Evolutionary conservation across 1,140 invertebrate genomes (phyloP).

Genomic region (Drosophila gunungcola): DNA sequence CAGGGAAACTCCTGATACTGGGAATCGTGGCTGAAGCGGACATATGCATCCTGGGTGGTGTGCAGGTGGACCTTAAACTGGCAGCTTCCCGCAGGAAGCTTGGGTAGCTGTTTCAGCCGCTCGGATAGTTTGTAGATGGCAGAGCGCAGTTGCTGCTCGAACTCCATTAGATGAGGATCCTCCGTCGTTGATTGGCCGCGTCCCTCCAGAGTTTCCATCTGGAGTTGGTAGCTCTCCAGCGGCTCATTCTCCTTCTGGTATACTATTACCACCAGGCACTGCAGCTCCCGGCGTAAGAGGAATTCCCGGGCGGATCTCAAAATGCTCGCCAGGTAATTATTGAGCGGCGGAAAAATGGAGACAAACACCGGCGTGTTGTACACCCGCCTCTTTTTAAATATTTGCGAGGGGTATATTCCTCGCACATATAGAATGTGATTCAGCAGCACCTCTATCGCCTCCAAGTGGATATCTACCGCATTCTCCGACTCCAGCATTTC

Average conservation of each 20-base stretch:
- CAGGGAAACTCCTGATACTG: conserved; percentile 82
- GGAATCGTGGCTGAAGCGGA: conserved; percentile 57
- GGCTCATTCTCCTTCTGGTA: conserved; percentile 45
- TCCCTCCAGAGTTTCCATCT: conserved; percentile 7
- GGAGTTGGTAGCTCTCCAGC: conserved; percentile 59
- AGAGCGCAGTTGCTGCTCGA: conserved; percentile 68
- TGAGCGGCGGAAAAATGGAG: conserved; percentile 71
- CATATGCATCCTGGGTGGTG: conserved; percentile 69
- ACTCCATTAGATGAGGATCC: conserved; percentile 61
- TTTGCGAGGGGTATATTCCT: conserved; percentile 70
- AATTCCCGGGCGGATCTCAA: conserved; percentile 57
- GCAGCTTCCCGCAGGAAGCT: conserved; percentile 40
- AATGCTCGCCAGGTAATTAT: conserved; percentile 63
- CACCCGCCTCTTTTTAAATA: conserved; percentile 71
- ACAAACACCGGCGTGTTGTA: conserved; percentile 75
- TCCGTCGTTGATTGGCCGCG: not conserved
- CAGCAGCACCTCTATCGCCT: conserved; percentile 75
- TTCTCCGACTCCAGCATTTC: conserved; percentile 56
- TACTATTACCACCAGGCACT: conserved; percentile 60
- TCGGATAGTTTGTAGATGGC: conserved; percentile 63
- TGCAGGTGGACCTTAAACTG: conserved; percentile 74
- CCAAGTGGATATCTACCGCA: conserved; percentile 55
- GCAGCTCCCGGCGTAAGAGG: conserved; percentile 28
- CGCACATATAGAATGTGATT: conserved; percentile 77
- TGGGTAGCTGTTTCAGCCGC: conserved; percentile 59